Conservation (phyloP, 64 coral and sea anemone genomes). For the Montipora efflorescens region DNA sequence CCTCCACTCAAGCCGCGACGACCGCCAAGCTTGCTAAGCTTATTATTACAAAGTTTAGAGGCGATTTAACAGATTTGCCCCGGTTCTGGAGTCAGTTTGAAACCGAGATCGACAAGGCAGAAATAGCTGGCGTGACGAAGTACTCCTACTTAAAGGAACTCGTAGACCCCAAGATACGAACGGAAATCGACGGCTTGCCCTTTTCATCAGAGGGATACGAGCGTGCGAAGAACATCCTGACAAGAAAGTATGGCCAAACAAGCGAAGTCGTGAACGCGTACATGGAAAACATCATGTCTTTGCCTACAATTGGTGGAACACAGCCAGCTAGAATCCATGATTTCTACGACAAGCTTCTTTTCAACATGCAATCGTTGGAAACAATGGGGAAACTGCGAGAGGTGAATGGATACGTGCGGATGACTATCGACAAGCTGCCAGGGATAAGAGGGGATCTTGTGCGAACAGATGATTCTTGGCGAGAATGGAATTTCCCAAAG, state of each 20-base stretch:
- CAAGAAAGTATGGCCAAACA: neutral
- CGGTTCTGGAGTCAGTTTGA: too few species aligned
- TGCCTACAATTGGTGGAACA: constrained; percentile 15
- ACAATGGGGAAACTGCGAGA: constrained; percentile 57
- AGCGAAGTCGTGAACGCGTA: constrained; percentile 58
- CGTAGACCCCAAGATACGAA: too few species aligned
- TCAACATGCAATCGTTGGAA: constrained; percentile 45
- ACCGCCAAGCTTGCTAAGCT: neutral
- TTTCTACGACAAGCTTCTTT: constrained; percentile 55
- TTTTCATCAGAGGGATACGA: too few species aligned
- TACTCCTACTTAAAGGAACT: too few species aligned
- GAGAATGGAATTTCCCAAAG: constrained; percentile 27
- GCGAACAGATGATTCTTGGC: constrained; percentile 47
- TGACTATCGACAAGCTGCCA: neutral
- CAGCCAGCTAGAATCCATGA: constrained; percentile 45
- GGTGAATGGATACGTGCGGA: constrained; percentile 49
- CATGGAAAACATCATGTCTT: constrained; percentile 41
- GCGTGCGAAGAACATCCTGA: too few species aligned
- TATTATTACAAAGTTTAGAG: too few species aligned
- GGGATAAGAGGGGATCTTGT: constrained; percentile 50
- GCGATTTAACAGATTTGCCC: too few species aligned
- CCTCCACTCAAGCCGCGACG: neutral
- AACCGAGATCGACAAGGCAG: too few species aligned
- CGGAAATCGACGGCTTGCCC: too few species aligned
- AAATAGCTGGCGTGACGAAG: too few species aligned